These are phyloP conservation scores for Glyptemys insculpta DNA, from an alignment of 2,797 vertebrate species.

Conservation along the genomic window DNA sequence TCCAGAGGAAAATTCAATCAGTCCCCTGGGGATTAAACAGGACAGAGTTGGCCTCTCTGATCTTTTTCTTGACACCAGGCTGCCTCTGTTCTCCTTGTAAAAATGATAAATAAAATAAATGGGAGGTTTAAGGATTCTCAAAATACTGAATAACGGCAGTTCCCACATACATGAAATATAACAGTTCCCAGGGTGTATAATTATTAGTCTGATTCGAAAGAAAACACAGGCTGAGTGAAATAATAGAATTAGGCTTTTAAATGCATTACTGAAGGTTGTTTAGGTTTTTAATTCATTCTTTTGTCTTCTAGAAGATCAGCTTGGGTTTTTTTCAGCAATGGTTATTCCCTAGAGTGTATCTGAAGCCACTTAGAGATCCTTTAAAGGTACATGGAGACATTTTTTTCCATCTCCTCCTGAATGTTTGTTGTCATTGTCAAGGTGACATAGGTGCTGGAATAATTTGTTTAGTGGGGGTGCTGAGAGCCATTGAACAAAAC, in stretches of 20 bases:
- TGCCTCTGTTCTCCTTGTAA: slow-evolving; percentile 31
- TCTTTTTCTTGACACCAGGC: slow-evolving; percentile 29
- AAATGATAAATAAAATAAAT: slow-evolving; percentile 65
- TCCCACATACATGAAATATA: slow-evolving; percentile 26
- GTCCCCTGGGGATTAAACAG: slow-evolving; percentile 32
- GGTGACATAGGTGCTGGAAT: neutral
- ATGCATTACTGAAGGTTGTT: slow-evolving; percentile 6
- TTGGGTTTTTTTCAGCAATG: slow-evolving; percentile 8
- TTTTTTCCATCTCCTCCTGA: neutral
- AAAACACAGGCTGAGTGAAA: slow-evolving; percentile 7
- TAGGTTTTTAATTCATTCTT: slow-evolving; percentile 25
- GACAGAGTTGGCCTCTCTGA: slow-evolving; percentile 29
- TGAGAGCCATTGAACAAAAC: too few species aligned
- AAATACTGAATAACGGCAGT: slow-evolving; percentile 36
- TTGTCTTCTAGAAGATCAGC: slow-evolving; percentile 18
- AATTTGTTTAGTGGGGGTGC: too few species aligned
- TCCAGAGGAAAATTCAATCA: slow-evolving; percentile 30
- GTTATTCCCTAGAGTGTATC: neutral
- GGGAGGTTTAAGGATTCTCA: slow-evolving; percentile 26
- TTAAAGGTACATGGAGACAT: neutral
- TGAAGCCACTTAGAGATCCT: neutral
- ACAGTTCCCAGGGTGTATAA: neutral
- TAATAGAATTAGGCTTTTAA: slow-evolving; percentile 6
- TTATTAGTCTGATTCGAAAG: slow-evolving; percentile 47
- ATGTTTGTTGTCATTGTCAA: neutral